phyloP scores from a whole-genome alignment of 2,797 vertebrate genomes.

The Neopelma chrysocephalum region DNA sequence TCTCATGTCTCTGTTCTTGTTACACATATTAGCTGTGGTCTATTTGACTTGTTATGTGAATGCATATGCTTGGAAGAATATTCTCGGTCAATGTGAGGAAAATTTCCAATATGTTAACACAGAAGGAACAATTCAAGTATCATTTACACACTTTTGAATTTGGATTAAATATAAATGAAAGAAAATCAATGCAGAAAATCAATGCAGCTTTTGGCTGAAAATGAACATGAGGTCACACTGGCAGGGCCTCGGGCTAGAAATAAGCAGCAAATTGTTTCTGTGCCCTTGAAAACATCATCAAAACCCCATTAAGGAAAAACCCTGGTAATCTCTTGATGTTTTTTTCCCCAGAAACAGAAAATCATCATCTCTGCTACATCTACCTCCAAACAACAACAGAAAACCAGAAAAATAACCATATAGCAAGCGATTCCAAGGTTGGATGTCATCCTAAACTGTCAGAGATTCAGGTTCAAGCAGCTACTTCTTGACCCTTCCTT shows the following conservation, averaged over 20 bases:
- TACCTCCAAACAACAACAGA: neutral
- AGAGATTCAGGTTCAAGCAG: neutral
- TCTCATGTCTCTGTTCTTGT: neutral
- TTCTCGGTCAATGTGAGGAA: neutral
- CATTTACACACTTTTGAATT: neutral
- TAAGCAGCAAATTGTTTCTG: conserved; percentile 9
- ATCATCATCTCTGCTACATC: neutral
- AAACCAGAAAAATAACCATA: neutral
- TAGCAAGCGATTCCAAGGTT: neutral
- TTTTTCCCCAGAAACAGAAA: neutral
- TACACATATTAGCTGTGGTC: neutral
- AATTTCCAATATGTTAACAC: neutral
- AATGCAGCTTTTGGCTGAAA: conserved; percentile 18
- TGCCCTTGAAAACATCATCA: conserved; percentile 29
- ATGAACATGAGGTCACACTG: conserved; percentile 23
- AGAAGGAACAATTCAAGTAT: conserved; percentile 1
- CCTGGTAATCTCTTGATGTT: neutral
- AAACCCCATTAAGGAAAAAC: conserved; percentile 4
- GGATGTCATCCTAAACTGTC: neutral
- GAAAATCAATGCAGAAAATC: conserved; percentile 31
- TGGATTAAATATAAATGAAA: neutral
- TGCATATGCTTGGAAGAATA: neutral
- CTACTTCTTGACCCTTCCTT: neutral
- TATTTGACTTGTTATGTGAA: neutral
- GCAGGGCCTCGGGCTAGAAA: neutral